phyloP scores from a whole-genome alignment of 2,888 invertebrate genomes.

The Chalcosyrphus nemorum region DNA sequence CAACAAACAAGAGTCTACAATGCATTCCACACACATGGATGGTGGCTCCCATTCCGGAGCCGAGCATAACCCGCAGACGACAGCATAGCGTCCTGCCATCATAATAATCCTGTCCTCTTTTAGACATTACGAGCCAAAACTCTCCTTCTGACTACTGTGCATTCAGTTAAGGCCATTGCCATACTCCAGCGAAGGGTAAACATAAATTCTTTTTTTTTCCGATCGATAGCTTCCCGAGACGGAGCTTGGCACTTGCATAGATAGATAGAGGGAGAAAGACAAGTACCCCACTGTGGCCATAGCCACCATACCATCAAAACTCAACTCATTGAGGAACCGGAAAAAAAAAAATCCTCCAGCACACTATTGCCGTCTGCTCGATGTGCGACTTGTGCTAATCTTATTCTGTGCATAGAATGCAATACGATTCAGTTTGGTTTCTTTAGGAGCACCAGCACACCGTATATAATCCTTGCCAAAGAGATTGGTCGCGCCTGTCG shows the following conservation, averaged over 20 bases:
- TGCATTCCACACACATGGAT: slow-evolving; percentile 26
- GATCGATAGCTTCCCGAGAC: slow-evolving; percentile 43
- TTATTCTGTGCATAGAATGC: slow-evolving; percentile 23
- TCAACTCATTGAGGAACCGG: slow-evolving; percentile 50
- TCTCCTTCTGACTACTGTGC: slow-evolving; percentile 35
- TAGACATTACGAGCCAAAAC: slow-evolving; percentile 18
- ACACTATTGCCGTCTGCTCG: slow-evolving; percentile 14
- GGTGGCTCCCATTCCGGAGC: background rate
- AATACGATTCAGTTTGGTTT: slow-evolving; percentile 35
- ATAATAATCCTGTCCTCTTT: slow-evolving; percentile 8
- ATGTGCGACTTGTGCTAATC: slow-evolving; percentile 22
- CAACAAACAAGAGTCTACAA: slow-evolving; percentile 46
- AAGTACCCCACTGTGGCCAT: slow-evolving; percentile 15
- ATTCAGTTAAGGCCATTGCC: slow-evolving; percentile 63
- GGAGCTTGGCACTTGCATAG: background rate
- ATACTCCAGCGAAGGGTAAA: slow-evolving; percentile 48
- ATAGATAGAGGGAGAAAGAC: background rate
- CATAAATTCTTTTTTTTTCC: slow-evolving; percentile 38
- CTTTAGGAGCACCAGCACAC: slow-evolving; percentile 18
- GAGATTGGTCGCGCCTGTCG: slow-evolving; percentile 28
- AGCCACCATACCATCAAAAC: slow-evolving; percentile 10
- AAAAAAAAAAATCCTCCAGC: slow-evolving; percentile 46
- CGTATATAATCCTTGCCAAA: slow-evolving; percentile 31
- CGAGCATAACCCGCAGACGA: slow-evolving; percentile 7
- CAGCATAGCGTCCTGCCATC: slow-evolving; percentile 9